Conservation (phyloP, 2,888 invertebrate species). For the Ectobius pallidus region DNA sequence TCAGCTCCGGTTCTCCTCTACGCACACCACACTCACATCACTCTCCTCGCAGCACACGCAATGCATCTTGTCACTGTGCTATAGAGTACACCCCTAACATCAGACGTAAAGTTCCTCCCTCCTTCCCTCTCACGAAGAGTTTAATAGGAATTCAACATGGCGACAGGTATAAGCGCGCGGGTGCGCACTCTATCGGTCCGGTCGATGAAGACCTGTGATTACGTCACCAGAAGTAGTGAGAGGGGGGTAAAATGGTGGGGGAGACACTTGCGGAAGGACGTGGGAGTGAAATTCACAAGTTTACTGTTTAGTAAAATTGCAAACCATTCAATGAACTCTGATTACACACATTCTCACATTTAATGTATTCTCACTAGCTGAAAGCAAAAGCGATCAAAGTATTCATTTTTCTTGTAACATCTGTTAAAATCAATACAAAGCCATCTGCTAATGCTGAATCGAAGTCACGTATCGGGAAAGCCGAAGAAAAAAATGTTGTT, state of each 20-base stretch:
- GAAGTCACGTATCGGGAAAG: too few species aligned
- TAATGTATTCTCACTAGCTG: too few species aligned
- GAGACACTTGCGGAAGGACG: not conserved
- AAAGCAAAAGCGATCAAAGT: too few species aligned
- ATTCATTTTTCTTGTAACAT: too few species aligned
- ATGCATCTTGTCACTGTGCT: constrained; percentile 15
- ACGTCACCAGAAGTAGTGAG: not conserved
- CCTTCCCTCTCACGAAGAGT: too few species aligned
- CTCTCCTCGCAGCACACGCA: not conserved
- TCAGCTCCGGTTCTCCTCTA: not conserved
- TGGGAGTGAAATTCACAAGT: not conserved
- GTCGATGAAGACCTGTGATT: not conserved
- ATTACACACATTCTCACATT: too few species aligned
- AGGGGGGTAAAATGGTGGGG: not conserved
- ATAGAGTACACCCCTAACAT: not conserved
- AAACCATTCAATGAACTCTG: too few species aligned
- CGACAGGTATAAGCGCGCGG: constrained; percentile 13
- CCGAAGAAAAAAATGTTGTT: too few species aligned
- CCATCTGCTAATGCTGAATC: too few species aligned
- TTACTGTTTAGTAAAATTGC: too few species aligned
- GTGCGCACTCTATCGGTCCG: not conserved
- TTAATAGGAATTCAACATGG: constrained; percentile 20
- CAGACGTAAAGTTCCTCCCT: not conserved
- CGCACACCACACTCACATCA: not conserved
- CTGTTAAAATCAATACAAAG: too few species aligned